Evolutionary conservation across 2,888 invertebrate genomes (phyloP).

Genomic region (Xylocampa areola): DNA sequence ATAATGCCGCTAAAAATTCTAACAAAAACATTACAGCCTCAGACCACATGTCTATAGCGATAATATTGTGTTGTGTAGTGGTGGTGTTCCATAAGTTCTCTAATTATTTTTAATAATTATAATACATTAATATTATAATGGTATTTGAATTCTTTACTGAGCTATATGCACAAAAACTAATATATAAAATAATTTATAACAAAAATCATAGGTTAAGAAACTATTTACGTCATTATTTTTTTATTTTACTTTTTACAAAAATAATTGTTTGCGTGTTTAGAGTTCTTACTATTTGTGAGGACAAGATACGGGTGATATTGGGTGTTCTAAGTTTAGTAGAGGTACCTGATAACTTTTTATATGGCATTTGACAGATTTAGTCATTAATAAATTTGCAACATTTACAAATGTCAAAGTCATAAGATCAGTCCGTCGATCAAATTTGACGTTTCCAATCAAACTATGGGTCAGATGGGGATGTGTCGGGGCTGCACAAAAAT

Average conservation of each 20-base stretch:
- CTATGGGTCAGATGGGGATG: constrained; percentile 23
- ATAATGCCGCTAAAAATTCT: constrained; percentile 80
- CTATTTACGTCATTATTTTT: constrained; percentile 41
- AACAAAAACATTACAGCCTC: constrained; percentile 78
- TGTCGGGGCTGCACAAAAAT: constrained; percentile 23
- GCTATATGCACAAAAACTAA: constrained; percentile 19
- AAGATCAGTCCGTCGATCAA: constrained; percentile 14
- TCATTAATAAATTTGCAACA: constrained; percentile 19
- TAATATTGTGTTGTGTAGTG: too few species aligned
- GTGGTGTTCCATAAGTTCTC: constrained; percentile 38
- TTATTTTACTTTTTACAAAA: constrained; percentile 23
- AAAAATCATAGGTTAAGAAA: constrained; percentile 46
- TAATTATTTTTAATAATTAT: constrained; percentile 9
- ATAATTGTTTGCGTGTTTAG: too few species aligned
- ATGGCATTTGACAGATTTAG: too few species aligned
- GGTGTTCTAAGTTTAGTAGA: too few species aligned
- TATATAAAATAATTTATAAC: constrained; percentile 30
- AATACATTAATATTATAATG: constrained; percentile 9
- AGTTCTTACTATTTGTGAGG: too few species aligned
- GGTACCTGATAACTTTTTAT: too few species aligned
- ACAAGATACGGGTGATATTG: too few species aligned
- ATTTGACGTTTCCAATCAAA: constrained; percentile 24
- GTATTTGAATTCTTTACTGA: constrained; percentile 14
- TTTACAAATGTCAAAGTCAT: constrained; percentile 43
- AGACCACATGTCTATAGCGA: constrained; percentile 69